These are phyloP conservation scores for Stenolophus ochropezus DNA, from an alignment of 2,888 invertebrate species.

Conservation along the genomic window DNA sequence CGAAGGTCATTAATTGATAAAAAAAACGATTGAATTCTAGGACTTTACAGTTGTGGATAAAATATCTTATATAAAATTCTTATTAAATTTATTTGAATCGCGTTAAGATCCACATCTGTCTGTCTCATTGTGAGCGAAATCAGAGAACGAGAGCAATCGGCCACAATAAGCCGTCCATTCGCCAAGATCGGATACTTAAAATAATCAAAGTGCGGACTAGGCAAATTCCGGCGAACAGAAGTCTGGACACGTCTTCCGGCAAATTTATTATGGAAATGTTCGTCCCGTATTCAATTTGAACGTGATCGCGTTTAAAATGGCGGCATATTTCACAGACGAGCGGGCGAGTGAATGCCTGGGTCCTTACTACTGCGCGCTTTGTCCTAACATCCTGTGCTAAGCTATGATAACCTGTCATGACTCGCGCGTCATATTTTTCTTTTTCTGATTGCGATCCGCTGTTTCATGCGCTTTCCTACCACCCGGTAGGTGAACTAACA, in stretches of 20 bases:
- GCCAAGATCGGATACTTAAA: slow-evolving; percentile 47
- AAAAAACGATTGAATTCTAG: no score
- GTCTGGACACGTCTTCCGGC: slow-evolving; percentile 70
- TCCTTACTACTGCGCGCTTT: not conserved
- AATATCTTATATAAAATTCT: no score
- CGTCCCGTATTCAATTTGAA: slow-evolving; percentile 72
- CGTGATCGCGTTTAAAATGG: slow-evolving; percentile 73
- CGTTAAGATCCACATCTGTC: no score
- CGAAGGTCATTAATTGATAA: no score
- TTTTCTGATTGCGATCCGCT: not conserved
- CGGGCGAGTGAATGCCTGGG: slow-evolving; percentile 28
- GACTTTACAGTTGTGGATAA: no score
- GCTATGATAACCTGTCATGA: slow-evolving; percentile 12
- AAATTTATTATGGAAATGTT: slow-evolving; percentile 73
- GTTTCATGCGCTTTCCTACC: not conserved
- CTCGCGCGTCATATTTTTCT: not conserved
- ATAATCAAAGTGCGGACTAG: slow-evolving; percentile 53
- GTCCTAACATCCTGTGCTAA: not conserved
- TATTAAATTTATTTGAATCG: no score
- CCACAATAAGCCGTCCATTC: slow-evolving; percentile 38
- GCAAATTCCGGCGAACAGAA: slow-evolving; percentile 61
- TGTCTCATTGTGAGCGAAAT: slow-evolving; percentile 30
- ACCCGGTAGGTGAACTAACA: not conserved
- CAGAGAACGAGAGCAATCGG: slow-evolving; percentile 44
- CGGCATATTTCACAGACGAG: slow-evolving; percentile 70